Conservation (phyloP, 2,797 vertebrate species). For the Falco naumanni region DNA sequence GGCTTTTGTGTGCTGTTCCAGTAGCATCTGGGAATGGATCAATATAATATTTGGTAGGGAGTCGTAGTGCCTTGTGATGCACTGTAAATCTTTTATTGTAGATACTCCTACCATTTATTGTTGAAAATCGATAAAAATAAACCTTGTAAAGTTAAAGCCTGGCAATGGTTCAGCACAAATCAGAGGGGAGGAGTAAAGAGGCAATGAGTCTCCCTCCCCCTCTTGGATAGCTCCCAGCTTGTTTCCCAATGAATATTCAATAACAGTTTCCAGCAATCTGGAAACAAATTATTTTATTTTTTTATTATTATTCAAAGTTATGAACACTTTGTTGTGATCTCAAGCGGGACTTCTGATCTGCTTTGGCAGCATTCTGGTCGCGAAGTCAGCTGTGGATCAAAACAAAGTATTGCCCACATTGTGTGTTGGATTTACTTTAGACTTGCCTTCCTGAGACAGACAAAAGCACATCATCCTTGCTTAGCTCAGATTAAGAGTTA, state of each 20-base stretch:
- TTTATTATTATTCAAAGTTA: neutral
- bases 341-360: neutral
- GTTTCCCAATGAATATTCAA: slow-evolving; percentile 43
- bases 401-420: neutral
- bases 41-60: slow-evolving; percentile 41
- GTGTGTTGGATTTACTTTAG: neutral
- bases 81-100: slow-evolving; percentile 59
- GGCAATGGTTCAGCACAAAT: slow-evolving; percentile 44
- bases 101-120: slow-evolving; percentile 58
- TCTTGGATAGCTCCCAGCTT: slow-evolving; percentile 27
- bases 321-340: neutral
- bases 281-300: neutral
- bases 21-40: slow-evolving; percentile 56
- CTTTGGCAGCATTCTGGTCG: neutral
- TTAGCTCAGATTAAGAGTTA: neutral
- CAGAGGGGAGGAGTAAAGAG: slow-evolving; percentile 9
- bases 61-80: neutral
- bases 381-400: neutral
- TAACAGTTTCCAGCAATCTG: slow-evolving; percentile 20
- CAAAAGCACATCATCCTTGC: neutral
- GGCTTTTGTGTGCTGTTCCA: slow-evolving; percentile 31
- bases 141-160: slow-evolving; percentile 55
- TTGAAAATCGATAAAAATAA: slow-evolving; percentile 63
- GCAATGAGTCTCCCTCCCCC: neutral
- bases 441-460: neutral